Evolutionary conservation across 1,140 invertebrate genomes (phyloP), one percentile per base, ranked within the genome.

Genomic region (Piezodorus guildinii): DNA sequence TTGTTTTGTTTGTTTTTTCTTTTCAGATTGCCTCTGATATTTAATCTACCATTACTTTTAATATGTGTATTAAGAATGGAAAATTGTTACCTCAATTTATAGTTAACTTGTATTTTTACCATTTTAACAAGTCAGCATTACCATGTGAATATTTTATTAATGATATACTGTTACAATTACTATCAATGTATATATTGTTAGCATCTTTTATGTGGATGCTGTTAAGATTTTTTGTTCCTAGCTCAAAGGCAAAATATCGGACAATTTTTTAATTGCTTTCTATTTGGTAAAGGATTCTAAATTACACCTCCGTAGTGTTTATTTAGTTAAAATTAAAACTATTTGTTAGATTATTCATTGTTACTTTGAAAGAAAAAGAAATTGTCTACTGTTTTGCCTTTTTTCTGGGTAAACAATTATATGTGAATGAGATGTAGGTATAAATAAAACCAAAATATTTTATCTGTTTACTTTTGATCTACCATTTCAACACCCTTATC

Each of bases 61-160:
- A 52, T 62, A 51, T 64, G 39, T 64, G 44, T 65, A 65, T 68
- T 68, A 68, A 68, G 67, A 67, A 62, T 62, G 62, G 62, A 68
- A 68, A 63, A 65, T 68, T 66, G 67, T 68, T 68, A 68, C 67
- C 67, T 68, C 67, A 68, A 63, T 63, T 65, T 68, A 62, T 64
- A 45, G 25, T 65, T 63, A 63, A 67, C 67, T 68, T 65, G 64
- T 68, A 68, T 65, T 68, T 68, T 54, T 54, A 65, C 67, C 64
- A 65, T 58, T 51, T 68, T 65, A 62, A 68, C 63, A 68, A 68
- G 67, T 68, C 64, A 65, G 60, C 66, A 65, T 68, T 68, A 68
- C 67, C 67, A 68, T 63, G 67, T 68, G 66, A 62, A 62, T 62
- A 66, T 59, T 61, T 56, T 49, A 46, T 60, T 64, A 64, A 64